phyloP scores from a whole-genome alignment of 1,140 invertebrate genomes.

The Muscidifurax raptorellus region DNA sequence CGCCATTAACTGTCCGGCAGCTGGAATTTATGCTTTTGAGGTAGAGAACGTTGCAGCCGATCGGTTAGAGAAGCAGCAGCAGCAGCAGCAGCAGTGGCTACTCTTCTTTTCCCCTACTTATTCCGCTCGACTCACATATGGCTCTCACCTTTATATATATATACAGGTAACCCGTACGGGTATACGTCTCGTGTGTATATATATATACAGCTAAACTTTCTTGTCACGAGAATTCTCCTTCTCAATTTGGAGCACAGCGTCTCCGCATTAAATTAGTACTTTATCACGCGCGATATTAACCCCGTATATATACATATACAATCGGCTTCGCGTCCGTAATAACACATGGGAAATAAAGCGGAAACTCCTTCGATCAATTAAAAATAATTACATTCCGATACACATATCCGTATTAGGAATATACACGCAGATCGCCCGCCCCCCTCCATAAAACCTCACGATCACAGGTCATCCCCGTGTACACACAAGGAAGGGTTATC shows the following conservation, averaged over 20 bases:
- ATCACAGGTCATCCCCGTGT: conserved; percentile 8
- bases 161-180: background rate
- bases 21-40: conserved; percentile 40
- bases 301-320: too few relatives aligned
- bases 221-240: background rate
- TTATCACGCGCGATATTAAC: too few relatives aligned
- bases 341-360: too few relatives aligned
- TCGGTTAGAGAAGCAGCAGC: background rate
- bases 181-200: background rate
- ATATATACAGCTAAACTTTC: background rate
- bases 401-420: too few relatives aligned
- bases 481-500: background rate
- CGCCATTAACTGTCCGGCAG: conserved; percentile 14
- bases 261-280: too few relatives aligned
- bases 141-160: background rate
- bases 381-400: background rate
- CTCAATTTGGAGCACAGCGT: background rate
- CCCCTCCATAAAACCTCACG: conserved; percentile 1
- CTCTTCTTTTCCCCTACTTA: conserved; percentile 16
- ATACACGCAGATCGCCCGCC: too few relatives aligned
- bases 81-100: too few relatives aligned
- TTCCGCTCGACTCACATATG: background rate
- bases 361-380: too few relatives aligned
- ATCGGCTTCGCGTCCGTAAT: too few relatives aligned
- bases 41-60: conserved; percentile 14